Evolutionary conservation across 2,113 vertebrate genomes (phyloP), one percentile per base, ranked within the genome.

Genomic region (Trachemys scripta): DNA sequence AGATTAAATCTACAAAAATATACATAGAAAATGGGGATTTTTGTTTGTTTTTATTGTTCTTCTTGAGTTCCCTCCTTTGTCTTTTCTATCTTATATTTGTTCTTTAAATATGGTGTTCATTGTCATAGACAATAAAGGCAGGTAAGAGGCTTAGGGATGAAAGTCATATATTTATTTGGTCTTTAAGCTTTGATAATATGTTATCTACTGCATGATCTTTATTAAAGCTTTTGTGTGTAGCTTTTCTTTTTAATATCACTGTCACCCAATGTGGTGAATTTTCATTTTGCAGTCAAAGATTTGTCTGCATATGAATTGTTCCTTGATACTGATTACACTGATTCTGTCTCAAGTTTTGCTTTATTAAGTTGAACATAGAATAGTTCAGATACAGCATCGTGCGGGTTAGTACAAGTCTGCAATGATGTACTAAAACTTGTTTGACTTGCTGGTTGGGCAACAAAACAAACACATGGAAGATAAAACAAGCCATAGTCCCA

Each of bases 71-170:
- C 45, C 6, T 11, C 5, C 75, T 24, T 83, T 82, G 38, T 72
- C 38, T 82, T 80, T 92, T 50, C 11, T n/a, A 88, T 80, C 82
- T 80, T 83, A 69, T 13, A 25, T 79, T 54, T 80, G 19, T 65
- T 80, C 81, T 93, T 93, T 95, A 92, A 47, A 88, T 95, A 80
- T 78, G 82, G 59, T 79, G 57, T 94, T 57, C 35, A 24, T 13
- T 38, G 51, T 72, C n/a, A 82, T 38, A 27, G 25, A 62, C 35
- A 25, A 38, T 91, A 89, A 93, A 91, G 49, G 7, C 54, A 85
- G 86, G n/a, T 79, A 91, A 94, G 56, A 22, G 1, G 82, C 80
- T 75, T 89, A 53, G 84, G 53, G 80, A n/a, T 0, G 2, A 56
- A n/a, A 96, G 22, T 69, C 57, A 42, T 38, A 76, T 24, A 35